These are phyloP conservation scores for Pinctada fucata DNA, from an alignment of 2,888 invertebrate genomes.

Conservation along the genomic window DNA sequence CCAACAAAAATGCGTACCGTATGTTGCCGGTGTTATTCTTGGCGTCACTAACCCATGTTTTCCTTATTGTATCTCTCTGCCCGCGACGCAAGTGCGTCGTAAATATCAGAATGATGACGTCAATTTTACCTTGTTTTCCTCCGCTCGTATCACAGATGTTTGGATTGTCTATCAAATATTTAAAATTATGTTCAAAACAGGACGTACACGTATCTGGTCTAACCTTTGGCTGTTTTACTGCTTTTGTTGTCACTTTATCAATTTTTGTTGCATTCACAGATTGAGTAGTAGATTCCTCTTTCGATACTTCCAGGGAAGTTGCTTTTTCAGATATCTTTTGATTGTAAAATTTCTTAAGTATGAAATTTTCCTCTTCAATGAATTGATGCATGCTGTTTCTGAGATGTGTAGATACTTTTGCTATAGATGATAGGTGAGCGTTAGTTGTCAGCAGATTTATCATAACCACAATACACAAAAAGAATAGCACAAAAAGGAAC, in stretches of 20 bases:
- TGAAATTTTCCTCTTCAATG: not conserved
- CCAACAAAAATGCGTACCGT: slow-evolving; percentile 50
- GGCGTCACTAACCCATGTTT: slow-evolving; percentile 44
- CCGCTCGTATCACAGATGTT: slow-evolving; percentile 36
- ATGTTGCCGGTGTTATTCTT: slow-evolving; percentile 41
- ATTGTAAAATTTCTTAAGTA: not conserved
- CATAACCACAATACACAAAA: not conserved
- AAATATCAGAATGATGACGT: slow-evolving; percentile 42
- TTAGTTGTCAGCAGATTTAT: not conserved
- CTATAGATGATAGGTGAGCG: not conserved
- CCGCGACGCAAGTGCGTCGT: slow-evolving; percentile 32
- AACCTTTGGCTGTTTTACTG: slow-evolving; percentile 8
- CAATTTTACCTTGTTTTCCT: slow-evolving; percentile 19
- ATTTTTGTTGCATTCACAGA: not conserved
- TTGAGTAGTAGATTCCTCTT: not conserved
- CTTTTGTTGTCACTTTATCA: slow-evolving; percentile 5
- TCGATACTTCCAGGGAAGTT: not conserved
- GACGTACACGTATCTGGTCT: slow-evolving; percentile 28
- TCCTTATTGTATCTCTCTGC: slow-evolving; percentile 43
- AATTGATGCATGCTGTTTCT: not conserved
- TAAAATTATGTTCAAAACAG: slow-evolving; percentile 44
- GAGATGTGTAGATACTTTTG: not conserved
- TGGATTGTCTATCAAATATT: slow-evolving; percentile 39
- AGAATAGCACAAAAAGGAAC: not conserved
- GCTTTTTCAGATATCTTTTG: not conserved